A percentile compares a stretch with the other conserved stretches of the same genome.
phyloP scores from a whole-genome alignment of 2,797 vertebrate species.

The Coregonus suidteri region DNA sequence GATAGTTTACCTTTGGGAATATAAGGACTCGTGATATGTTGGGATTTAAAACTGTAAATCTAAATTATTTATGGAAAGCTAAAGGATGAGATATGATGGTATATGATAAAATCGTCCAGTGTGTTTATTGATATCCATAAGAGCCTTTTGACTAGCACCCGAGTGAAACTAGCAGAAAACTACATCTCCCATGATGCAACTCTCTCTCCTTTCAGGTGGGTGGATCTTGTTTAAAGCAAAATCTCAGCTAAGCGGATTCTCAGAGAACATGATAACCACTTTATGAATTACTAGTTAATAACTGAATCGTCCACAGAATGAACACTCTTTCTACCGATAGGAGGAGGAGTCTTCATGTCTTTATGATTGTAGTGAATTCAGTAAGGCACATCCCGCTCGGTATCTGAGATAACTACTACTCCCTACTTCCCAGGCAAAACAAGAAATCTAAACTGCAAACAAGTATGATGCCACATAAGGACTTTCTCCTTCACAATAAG shows the following conservation, averaged over 20 bases:
- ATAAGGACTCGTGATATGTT: slow-evolving; percentile 20
- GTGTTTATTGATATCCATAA: not conserved
- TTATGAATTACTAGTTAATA: slow-evolving; percentile 18
- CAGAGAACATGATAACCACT: slow-evolving; percentile 10
- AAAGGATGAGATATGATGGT: slow-evolving; percentile 2
- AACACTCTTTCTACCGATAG: slow-evolving; percentile 48
- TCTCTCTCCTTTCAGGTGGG: slow-evolving; percentile 8
- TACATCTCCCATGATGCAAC: not conserved
- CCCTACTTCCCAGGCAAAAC: slow-evolving; percentile 63
- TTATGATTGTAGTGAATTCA: slow-evolving; percentile 67
- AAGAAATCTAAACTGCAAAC: slow-evolving; percentile 66
- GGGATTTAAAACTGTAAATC: slow-evolving; percentile 35
- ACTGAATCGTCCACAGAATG: slow-evolving; percentile 39
- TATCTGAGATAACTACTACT: slow-evolving; percentile 63
- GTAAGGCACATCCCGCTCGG: slow-evolving; percentile 82
- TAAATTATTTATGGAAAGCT: slow-evolving; percentile 14
- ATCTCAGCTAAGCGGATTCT: slow-evolving; percentile 5
- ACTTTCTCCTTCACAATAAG: slow-evolving; percentile 61
- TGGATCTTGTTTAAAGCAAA: slow-evolving; percentile 29
- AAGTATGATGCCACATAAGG: slow-evolving; percentile 64
- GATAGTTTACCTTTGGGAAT: not conserved
- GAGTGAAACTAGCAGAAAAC: not conserved
- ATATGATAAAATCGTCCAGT: not conserved
- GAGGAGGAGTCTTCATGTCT: slow-evolving; percentile 42
- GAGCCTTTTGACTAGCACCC: not conserved